Evolutionary conservation across 2,888 invertebrate species (phyloP).

Genomic region (Perithous albicinctus): DNA sequence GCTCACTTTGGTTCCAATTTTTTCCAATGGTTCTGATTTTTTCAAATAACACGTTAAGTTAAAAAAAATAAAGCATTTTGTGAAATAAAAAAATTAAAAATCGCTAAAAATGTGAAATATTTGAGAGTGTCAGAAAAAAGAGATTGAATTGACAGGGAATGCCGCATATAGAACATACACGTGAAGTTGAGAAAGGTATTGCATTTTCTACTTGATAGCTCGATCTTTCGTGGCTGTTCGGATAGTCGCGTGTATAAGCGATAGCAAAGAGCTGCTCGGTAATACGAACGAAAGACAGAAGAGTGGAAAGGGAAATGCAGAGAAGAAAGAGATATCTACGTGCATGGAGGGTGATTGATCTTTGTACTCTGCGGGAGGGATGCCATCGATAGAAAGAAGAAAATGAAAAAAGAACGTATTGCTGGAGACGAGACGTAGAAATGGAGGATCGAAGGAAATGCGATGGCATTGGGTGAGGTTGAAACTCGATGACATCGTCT

Average conservation of each 20-base stretch:
- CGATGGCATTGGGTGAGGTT: not conserved
- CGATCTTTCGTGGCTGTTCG: constrained; percentile 57
- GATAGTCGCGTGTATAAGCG: constrained; percentile 49
- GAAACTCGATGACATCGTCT: not conserved
- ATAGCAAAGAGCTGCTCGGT: constrained; percentile 38
- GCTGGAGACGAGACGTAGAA: constrained; percentile 25
- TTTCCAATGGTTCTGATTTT: too few relatives aligned
- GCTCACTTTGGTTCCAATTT: too few relatives aligned
- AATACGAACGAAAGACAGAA: constrained; percentile 15
- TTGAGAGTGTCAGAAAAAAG: too few relatives aligned
- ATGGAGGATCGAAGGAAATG: constrained; percentile 21
- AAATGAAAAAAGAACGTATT: constrained; percentile 51
- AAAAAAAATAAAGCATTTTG: too few relatives aligned
- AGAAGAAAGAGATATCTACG: constrained; percentile 27
- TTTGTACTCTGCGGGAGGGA: constrained; percentile 52
- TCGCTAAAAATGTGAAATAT: too few relatives aligned
- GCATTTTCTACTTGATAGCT: constrained; percentile 73
- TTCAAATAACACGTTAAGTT: too few relatives aligned
- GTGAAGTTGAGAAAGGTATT: constrained; percentile 62
- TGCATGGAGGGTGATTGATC: constrained; percentile 70
- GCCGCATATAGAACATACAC: constrained; percentile 38
- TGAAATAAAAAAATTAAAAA: too few relatives aligned
- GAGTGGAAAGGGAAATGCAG: constrained; percentile 1
- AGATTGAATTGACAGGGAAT: too few relatives aligned
- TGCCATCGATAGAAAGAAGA: constrained; percentile 8